phyloP scores from a whole-genome alignment of 2,113 vertebrate species.

The Hemiprocne comata region DNA sequence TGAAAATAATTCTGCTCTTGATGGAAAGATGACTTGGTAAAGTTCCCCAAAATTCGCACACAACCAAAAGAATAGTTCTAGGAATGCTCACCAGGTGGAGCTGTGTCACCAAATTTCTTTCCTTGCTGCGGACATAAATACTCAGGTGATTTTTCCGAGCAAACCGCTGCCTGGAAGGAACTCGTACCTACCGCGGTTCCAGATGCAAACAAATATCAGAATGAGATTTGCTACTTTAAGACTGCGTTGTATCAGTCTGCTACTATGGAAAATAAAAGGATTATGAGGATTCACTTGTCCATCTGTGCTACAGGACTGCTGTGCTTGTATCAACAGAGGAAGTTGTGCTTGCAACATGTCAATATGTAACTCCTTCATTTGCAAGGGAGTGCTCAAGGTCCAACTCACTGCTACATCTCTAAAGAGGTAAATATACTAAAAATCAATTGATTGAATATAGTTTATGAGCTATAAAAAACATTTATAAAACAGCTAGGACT shows the following conservation, averaged over 20 bases:
- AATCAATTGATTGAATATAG: neutral
- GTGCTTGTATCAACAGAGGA: neutral
- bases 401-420: neutral
- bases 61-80: neutral
- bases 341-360: neutral
- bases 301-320: neutral
- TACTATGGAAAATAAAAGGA: neutral
- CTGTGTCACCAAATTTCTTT: neutral
- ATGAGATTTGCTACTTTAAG: neutral
- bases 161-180: neutral
- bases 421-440: neutral
- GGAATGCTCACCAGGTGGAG: neutral
- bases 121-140: rapidly evolving
- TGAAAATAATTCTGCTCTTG: neutral
- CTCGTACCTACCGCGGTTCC: neutral
- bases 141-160: neutral
- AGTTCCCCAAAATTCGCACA: neutral
- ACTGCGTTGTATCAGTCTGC: neutral
- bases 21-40: neutral
- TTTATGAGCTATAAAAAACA: neutral
- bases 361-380: neutral
- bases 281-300: neutral
- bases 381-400: neutral
- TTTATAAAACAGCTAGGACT: neutral
- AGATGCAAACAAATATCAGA: neutral